Percentiles rank a stretch among this genome's conserved stretches.
Conservation (phyloP, 2,113 vertebrate species). For the Vireo altiloquus region DNA sequence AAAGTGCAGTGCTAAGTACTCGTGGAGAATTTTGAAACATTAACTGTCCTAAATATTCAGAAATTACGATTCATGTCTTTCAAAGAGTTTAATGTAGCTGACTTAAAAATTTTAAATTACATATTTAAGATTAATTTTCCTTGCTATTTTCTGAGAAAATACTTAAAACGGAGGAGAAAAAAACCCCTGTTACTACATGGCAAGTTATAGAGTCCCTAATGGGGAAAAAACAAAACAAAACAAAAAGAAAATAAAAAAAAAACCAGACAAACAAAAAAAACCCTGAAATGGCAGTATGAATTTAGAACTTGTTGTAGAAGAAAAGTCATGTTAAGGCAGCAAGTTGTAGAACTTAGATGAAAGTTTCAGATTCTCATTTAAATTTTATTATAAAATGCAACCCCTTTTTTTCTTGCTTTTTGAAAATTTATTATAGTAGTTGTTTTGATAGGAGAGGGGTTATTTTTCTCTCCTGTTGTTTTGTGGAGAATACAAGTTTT, state of each 20-base stretch:
- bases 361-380: background rate
- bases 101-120: background rate
- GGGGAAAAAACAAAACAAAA: accelerated
- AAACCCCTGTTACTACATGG: background rate
- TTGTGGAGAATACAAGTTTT: background rate
- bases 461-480: background rate
- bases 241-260: background rate
- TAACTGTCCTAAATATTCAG: background rate
- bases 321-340: background rate
- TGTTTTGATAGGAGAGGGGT: background rate
- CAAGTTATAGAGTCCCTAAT: background rate
- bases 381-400: background rate
- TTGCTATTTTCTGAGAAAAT: background rate
- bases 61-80: background rate
- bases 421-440: background rate
- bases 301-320: background rate
- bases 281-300: background rate
- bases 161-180: background rate
- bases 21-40: background rate
- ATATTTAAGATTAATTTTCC: background rate
- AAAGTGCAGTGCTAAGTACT: background rate
- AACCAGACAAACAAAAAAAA: background rate
- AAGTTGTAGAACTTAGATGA: background rate
- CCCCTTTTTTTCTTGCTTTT: background rate
- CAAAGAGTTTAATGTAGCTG: background rate